Base-by-base conservation (phyloP, 2,113 vertebrate genomes). In the Sciurus niger region DNA sequence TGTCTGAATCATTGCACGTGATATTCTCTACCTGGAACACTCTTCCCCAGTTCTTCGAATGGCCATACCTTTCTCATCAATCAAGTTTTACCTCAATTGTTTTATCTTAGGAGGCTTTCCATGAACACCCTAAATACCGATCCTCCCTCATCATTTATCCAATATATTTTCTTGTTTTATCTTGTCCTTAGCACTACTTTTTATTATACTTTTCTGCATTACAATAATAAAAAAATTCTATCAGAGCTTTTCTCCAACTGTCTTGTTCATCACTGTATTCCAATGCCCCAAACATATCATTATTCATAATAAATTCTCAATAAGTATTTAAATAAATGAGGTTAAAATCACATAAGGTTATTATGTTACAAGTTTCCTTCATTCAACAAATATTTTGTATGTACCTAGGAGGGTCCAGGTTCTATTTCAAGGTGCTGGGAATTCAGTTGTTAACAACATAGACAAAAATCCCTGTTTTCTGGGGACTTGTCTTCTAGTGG, bases 101-200 rank as follows among this genome's bases (percentile, higher is more conserved):
- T 40, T 90, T 93, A 94, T 86, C 32, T 77, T 82, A 32, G 77
- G 67, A 94, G 43, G 25, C n/a, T 67, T 96, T 93, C 74, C 87
- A 79, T 80, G 46, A 65, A 16, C 34, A 92, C 32, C 1, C 22
- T 80, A 43, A 48, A 20, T 89, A 85, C 93, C n/a, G 10, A 68
- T 87, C 79, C 73, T 95, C 34, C 28, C 34, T 51, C 46, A 73
- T 63, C 37, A 89, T 82, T 94, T 58, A 94, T 13, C 24, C 25
- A 53, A 37, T 28, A 65, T 34, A 2, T 37, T 51, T 51, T 84
- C 46, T 77, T 73, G 20, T 89, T 84, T 84, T 74, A 90, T 58
- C 60, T 87, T 90, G 28, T 89, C n/a, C 30, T 88, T 92, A 48
- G 32, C 37, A 74, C 40, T 89, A 85, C 63, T 90, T 48, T 51